Evolutionary conservation across 2,888 invertebrate genomes (phyloP), one percentile per base, ranked within the genome.

Genomic region (Acanthococcus lagerstroemiae): DNA sequence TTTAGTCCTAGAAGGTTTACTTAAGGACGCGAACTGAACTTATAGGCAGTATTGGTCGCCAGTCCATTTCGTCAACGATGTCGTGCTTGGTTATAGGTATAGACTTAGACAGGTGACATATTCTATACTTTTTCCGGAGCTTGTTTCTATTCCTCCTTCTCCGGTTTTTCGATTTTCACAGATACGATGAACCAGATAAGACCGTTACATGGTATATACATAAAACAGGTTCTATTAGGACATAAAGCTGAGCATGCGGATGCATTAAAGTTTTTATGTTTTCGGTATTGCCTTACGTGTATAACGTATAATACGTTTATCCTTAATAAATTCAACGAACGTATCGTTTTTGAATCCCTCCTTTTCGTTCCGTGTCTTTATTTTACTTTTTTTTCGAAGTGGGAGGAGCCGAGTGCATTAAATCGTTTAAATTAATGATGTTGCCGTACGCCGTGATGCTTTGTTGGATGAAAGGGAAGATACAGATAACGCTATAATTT

Each of bases 391-490:
- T 48, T 52, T 52, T 24, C 52, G 30, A 52, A 61, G 52, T 61
- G 50, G 61, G 61, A 61, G 61, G 61, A 61, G 61, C 52, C 52
- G 61, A 61, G 61, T 61, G 52, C 61, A 61, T 61, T 52, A 61
- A 52, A 61, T 61, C 61, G 61, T 61, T 61, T 61, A 61, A 52
- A 61, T 61, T 61, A 61, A 61, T 52, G 61, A 61, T 61, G 61
- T 52, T 61, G 61, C 61, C 50, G 26, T 52, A 25, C 61, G 61
- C 27, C 50, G 61, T 30, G 52, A 61, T 61, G 61, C 48, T 60
- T 61, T 52, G 61, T 61, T 61, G 61, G 61, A 61, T 30, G 61
- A 61, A 60, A 61, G 61, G 61, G 61, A 61, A 61, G 61, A 61
- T 61, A 30, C 52, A 61, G 61, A 61, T 61, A 61, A 61, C 50